Conservation (phyloP, 2,888 invertebrate species). For the Morpho achilles region DNA sequence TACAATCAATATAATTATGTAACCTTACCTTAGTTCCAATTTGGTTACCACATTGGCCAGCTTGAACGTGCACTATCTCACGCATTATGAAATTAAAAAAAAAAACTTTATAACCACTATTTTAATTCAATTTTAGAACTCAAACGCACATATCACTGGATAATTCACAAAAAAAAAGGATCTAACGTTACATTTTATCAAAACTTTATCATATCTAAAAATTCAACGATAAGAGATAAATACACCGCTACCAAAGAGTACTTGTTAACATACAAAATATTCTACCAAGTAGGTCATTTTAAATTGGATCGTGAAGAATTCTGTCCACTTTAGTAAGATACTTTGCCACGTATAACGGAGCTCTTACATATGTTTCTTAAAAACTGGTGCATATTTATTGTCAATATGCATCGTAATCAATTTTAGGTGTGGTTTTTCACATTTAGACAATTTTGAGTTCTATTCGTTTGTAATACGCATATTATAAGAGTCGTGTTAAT, state of each 20-base stretch:
- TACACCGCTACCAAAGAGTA: constrained; percentile 1
- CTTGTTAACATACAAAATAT: constrained; percentile 3
- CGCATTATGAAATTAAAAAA: constrained; percentile 81
- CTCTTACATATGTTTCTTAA: neutral
- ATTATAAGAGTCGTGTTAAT: too few relatives aligned
- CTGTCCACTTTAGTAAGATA: constrained; percentile 2
- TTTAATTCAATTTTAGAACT: constrained; percentile 6
- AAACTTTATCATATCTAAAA: constrained; percentile 6
- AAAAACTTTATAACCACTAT: constrained; percentile 15
- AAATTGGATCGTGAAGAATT: constrained; percentile 3
- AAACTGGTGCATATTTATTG: constrained; percentile 3
- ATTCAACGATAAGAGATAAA: constrained; percentile 10
- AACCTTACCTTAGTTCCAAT: constrained; percentile 91
- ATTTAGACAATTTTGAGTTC: constrained; percentile 1
- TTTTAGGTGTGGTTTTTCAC: constrained; percentile 9
- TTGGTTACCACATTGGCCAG: constrained; percentile 96
- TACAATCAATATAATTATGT: neutral
- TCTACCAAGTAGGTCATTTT: constrained; percentile 5
- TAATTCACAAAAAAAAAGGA: constrained; percentile 9
- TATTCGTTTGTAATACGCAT: neutral
- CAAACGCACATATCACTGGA: constrained; percentile 14
- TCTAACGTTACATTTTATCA: constrained; percentile 16
- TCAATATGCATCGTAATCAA: constrained; percentile 4
- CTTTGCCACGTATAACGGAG: neutral
- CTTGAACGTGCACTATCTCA: constrained; percentile 96